phyloP scores from a whole-genome alignment of 2,113 vertebrate species.

The Chinchilla lanigera region DNA sequence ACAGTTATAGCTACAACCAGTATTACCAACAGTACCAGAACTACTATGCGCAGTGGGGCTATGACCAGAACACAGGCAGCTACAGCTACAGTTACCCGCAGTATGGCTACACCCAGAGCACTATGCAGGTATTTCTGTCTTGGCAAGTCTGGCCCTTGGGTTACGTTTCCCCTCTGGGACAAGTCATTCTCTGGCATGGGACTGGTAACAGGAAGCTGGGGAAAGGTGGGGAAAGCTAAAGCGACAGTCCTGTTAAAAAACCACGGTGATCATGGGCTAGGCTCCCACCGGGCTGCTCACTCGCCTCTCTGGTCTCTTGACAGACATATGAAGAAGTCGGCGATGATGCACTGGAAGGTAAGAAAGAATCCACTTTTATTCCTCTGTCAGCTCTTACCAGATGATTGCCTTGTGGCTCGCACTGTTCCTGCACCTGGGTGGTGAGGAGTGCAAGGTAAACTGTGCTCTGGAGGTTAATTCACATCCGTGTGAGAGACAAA shows the following conservation, averaged over 20 bases:
- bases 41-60: slow-evolving; percentile 94
- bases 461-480: neutral
- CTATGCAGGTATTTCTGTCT: slow-evolving; percentile 88
- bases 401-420: neutral
- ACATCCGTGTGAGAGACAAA: neutral
- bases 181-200: neutral
- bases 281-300: neutral
- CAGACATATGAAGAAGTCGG: slow-evolving; percentile 91
- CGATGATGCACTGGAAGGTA: slow-evolving; percentile 95
- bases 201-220: neutral
- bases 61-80: slow-evolving; percentile 91
- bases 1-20: slow-evolving; percentile 90
- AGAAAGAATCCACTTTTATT: neutral
- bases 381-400: neutral
- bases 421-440: neutral
- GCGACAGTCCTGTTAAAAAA: neutral
- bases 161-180: neutral
- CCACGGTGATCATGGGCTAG: neutral
- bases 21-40: slow-evolving; percentile 93
- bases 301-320: slow-evolving; percentile 71
- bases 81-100: slow-evolving; percentile 94
- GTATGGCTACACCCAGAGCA: slow-evolving; percentile 92
- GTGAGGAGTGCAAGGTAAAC: neutral
- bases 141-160: neutral
- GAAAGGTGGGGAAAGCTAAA: neutral